These are phyloP conservation scores for Sinocyclocheilus grahami DNA, from an alignment of 2,113 vertebrate genomes.

Conservation along the genomic window DNA sequence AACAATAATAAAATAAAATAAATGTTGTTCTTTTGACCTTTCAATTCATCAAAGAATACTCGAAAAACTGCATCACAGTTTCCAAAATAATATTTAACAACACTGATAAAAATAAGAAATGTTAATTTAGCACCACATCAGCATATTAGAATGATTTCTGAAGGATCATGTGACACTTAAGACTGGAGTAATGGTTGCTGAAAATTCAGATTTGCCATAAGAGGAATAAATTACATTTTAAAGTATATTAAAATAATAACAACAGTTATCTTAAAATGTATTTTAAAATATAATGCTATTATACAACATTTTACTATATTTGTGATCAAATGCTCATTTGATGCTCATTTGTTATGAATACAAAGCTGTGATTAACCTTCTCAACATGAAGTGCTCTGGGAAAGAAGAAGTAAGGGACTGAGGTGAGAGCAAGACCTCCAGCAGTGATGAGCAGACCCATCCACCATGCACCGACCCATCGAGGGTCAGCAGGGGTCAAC, in stretches of 20 bases:
- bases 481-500: too few species aligned
- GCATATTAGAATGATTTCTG: not conserved
- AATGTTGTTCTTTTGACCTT: too few species aligned
- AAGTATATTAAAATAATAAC: not conserved
- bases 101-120: not conserved
- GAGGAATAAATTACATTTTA: not conserved
- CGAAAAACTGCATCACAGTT: too few species aligned
- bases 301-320: too few species aligned
- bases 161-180: not conserved
- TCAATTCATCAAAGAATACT: too few species aligned
- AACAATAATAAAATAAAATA: too few species aligned
- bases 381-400: conserved; percentile 73
- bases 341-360: not conserved
- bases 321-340: too few species aligned
- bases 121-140: not conserved
- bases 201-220: not conserved
- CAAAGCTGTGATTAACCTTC: conserved; percentile 58
- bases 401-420: conserved; percentile 93
- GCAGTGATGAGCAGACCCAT: too few species aligned
- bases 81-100: not conserved
- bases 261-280: too few species aligned
- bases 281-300: too few species aligned
- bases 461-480: too few species aligned
- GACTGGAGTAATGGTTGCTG: not conserved
- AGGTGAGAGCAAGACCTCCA: conserved; percentile 73